These are phyloP conservation scores for Coendou prehensilis DNA, from an alignment of 2,797 vertebrate genomes.

Conservation along the genomic window DNA sequence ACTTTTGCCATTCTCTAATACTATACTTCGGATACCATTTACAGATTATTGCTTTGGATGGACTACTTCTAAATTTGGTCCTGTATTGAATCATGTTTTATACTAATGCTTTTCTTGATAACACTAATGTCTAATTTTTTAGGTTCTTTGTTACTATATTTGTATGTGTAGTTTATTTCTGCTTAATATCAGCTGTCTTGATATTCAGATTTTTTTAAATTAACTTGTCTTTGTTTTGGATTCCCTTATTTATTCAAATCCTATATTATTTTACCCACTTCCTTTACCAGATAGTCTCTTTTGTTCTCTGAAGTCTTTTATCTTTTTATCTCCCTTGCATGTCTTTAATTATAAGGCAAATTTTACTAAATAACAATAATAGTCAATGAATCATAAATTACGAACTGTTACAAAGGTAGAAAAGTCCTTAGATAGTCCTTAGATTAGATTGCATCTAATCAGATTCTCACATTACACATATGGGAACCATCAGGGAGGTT, in stretches of 20 bases:
- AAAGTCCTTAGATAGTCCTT: not conserved
- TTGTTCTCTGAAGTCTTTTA: conserved; percentile 53
- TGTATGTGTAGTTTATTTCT: conserved; percentile 20
- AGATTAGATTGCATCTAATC: not conserved
- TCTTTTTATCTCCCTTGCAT: conserved; percentile 7
- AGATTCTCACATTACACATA: not conserved
- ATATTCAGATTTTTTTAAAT: not conserved
- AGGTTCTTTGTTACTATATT: conserved; percentile 17
- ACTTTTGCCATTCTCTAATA: not conserved
- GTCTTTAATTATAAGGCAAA: conserved; percentile 30
- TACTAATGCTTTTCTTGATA: not conserved
- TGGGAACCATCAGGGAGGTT: not conserved
- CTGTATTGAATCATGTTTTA: not conserved
- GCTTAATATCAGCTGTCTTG: not conserved
- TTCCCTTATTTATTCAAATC: conserved; percentile 44
- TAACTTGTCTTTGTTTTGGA: conserved; percentile 15
- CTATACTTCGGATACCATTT: not conserved
- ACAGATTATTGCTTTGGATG: conserved; percentile 1
- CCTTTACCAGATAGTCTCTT: conserved; percentile 54
- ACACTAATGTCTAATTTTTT: not conserved
- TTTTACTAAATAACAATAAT: conserved; percentile 12
- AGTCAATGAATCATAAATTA: not conserved
- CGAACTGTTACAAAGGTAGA: not conserved
- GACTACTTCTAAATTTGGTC: not conserved
- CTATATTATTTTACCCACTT: conserved; percentile 40